Conservation (phyloP, 2,797 vertebrate genomes). For the Liasis olivaceus region DNA sequence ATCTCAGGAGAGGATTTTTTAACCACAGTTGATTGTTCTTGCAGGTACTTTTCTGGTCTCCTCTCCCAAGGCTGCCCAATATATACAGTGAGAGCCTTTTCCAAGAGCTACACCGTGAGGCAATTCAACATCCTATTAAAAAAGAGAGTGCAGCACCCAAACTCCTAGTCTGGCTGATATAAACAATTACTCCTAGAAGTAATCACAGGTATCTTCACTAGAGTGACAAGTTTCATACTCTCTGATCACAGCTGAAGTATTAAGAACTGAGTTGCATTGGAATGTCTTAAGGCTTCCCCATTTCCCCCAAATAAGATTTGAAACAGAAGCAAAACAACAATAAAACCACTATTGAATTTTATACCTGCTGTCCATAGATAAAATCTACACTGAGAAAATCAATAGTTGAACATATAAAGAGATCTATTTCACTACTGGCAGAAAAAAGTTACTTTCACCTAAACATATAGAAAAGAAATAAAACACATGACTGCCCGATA, state of each 20-base stretch:
- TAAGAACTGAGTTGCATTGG: background rate
- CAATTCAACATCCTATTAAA: background rate
- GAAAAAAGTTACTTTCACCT: background rate
- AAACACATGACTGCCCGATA: background rate
- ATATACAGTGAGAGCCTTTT: background rate
- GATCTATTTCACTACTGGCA: background rate
- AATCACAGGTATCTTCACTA: background rate
- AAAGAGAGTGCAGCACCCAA: background rate
- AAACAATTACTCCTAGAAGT: background rate
- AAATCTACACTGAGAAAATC: background rate
- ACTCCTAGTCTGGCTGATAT: background rate
- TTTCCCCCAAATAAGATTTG: background rate
- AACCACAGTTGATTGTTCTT: background rate
- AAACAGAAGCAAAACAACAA: background rate
- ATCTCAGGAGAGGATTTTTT: background rate
- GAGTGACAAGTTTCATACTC: accelerated
- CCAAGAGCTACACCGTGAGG: background rate
- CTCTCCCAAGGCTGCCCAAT: background rate
- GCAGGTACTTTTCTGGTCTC: background rate
- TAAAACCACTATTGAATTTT: background rate
- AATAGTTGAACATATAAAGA: background rate
- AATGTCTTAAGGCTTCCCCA: background rate
- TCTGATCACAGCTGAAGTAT: background rate
- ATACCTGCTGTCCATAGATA: background rate
- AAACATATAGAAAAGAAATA: background rate